Conservation (phyloP, 2,888 invertebrate genomes). For the Himalopsyche anomala region DNA sequence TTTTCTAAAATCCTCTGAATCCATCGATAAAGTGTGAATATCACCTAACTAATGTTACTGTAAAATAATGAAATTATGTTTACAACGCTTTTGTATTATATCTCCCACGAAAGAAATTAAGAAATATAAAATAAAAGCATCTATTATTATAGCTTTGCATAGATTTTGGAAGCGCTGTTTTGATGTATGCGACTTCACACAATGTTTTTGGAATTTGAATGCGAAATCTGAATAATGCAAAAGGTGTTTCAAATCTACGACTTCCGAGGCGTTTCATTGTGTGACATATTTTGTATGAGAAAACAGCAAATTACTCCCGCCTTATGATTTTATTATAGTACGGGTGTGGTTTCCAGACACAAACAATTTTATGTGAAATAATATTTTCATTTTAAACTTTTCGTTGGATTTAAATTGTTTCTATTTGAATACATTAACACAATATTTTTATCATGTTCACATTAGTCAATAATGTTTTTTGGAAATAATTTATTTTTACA, state of each 20-base stretch:
- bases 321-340: neutral
- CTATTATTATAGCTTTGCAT: constrained; percentile 14
- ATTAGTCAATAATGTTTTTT: no score
- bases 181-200: neutral
- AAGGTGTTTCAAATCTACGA: constrained; percentile 58
- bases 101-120: neutral
- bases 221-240: constrained; percentile 56
- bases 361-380: neutral
- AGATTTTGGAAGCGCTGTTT: neutral
- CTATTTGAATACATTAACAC: no score
- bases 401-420: no score
- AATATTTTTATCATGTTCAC: no score
- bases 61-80: no score
- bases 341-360: constrained; percentile 29
- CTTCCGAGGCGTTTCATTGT: constrained; percentile 59
- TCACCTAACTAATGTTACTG: no score
- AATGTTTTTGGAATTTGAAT: constrained; percentile 55
- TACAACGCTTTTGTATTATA: no score
- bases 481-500: no score
- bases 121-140: neutral
- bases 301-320: constrained; percentile 41
- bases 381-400: neutral
- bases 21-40: no score
- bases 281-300: constrained; percentile 47
- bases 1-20: no score